Percentiles rank a stretch among this genome's conserved stretches.
Conservation (phyloP, 64 coral and sea anemone genomes). For the Acropora tenuis region DNA sequence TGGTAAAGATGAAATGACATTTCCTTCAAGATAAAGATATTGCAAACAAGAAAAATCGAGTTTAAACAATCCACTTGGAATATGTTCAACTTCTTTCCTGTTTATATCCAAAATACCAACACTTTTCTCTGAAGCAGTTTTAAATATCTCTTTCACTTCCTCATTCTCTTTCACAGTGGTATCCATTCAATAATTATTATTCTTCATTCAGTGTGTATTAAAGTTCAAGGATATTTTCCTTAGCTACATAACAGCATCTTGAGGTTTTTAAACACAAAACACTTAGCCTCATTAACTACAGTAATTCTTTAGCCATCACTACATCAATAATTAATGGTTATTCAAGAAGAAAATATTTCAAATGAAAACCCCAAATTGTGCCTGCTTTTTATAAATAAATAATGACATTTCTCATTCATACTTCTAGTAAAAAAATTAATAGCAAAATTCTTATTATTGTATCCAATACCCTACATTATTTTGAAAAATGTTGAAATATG, state of each 20-base stretch:
- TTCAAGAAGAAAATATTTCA: neutral
- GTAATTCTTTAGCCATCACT: neutral
- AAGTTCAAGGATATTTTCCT: neutral
- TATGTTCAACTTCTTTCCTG: slow-evolving; percentile 29
- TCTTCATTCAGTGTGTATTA: neutral
- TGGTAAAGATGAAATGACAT: slow-evolving; percentile 54
- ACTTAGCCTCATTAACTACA: neutral
- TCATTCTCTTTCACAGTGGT: neutral
- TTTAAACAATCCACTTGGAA: slow-evolving; percentile 41
- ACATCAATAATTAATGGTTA: slow-evolving; percentile 20
- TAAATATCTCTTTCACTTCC: neutral
- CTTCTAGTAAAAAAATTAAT: too few species aligned
- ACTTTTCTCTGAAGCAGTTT: slow-evolving; percentile 11
- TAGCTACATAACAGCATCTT: neutral
- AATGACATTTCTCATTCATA: too few species aligned
- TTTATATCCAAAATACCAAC: slow-evolving; percentile 61
- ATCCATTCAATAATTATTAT: neutral
- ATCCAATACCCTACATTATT: too few species aligned
- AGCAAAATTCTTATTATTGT: too few species aligned
- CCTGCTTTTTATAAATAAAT: too few species aligned
- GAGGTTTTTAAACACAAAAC: neutral
- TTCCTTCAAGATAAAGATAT: slow-evolving; percentile 74
- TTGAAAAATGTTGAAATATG: too few species aligned
- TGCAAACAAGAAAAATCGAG: slow-evolving; percentile 49
- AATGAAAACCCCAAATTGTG: neutral